Conservation (phyloP, 2,113 vertebrate genomes). For the Saimiri boliviensis region DNA sequence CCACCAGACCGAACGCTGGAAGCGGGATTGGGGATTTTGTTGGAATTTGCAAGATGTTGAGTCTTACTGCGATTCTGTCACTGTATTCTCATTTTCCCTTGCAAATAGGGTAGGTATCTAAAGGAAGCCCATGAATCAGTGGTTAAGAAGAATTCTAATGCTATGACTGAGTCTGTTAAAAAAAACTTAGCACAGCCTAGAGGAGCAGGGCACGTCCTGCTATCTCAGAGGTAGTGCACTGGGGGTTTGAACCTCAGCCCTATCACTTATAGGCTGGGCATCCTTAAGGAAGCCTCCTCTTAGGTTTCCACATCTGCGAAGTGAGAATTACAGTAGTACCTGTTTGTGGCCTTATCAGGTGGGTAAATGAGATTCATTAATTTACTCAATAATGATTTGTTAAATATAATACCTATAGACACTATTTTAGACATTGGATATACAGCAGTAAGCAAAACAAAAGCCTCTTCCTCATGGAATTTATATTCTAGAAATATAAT, state of each 20-base stretch:
- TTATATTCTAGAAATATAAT: conserved; percentile 12
- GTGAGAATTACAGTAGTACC: not conserved
- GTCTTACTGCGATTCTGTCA: not conserved
- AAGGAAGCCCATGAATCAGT: conserved; percentile 30
- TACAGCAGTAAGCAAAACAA: not conserved
- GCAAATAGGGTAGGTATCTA: conserved; percentile 20
- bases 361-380: not conserved
- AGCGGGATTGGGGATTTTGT: not conserved
- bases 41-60: conserved; percentile 42
- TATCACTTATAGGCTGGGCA: not conserved
- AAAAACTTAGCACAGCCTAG: not conserved
- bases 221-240: not conserved
- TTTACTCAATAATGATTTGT: not conserved
- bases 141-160: not conserved
- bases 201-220: not conserved
- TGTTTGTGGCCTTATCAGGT: not conserved
- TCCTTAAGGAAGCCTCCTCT: not conserved
- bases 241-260: not conserved
- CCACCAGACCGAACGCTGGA: not conserved
- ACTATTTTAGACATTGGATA: conserved; percentile 2
- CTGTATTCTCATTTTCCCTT: conserved; percentile 12
- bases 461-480: not conserved
- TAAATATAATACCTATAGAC: not conserved
- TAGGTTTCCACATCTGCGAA: conserved; percentile 19
- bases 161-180: not conserved